Evolutionary conservation across 2,888 invertebrate genomes (phyloP).

Genomic region (Dryococelus australis): DNA sequence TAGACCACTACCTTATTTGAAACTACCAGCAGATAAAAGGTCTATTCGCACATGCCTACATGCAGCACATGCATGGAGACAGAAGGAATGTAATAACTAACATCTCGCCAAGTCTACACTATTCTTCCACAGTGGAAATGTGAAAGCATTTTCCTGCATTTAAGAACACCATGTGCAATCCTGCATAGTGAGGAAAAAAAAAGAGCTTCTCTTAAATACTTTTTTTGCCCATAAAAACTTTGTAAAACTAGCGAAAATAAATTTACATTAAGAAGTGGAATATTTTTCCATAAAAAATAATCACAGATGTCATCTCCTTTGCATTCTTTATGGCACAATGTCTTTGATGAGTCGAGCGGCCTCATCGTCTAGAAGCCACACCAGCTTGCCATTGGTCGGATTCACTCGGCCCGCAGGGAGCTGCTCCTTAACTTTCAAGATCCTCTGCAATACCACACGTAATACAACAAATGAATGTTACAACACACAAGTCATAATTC

Average conservation of each 20-base stretch:
- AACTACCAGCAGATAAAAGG: no score
- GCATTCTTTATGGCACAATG: background rate
- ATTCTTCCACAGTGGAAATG: background rate
- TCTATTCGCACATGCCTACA: background rate
- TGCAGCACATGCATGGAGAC: background rate
- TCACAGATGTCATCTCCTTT: background rate
- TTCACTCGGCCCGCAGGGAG: slow-evolving; percentile 80
- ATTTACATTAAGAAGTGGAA: slow-evolving; percentile 10
- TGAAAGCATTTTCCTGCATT: background rate
- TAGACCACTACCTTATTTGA: no score
- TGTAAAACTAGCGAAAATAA: slow-evolving; percentile 11
- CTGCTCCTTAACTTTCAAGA: slow-evolving; percentile 76
- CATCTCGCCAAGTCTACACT: background rate
- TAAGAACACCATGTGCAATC: background rate
- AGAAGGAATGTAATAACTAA: background rate
- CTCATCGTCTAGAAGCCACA: slow-evolving; percentile 59
- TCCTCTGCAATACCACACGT: slow-evolving; percentile 68
- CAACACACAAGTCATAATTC: background rate
- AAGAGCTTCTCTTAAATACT: background rate
- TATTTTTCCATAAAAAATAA: background rate
- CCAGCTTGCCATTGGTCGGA: slow-evolving; percentile 72
- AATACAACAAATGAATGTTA: background rate
- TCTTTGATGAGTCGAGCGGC: slow-evolving; percentile 42
- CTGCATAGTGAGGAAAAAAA: background rate
- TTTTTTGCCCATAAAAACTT: background rate